phyloP scores from a whole-genome alignment of 2,797 vertebrate genomes.

The Halcyon leucocephala region DNA sequence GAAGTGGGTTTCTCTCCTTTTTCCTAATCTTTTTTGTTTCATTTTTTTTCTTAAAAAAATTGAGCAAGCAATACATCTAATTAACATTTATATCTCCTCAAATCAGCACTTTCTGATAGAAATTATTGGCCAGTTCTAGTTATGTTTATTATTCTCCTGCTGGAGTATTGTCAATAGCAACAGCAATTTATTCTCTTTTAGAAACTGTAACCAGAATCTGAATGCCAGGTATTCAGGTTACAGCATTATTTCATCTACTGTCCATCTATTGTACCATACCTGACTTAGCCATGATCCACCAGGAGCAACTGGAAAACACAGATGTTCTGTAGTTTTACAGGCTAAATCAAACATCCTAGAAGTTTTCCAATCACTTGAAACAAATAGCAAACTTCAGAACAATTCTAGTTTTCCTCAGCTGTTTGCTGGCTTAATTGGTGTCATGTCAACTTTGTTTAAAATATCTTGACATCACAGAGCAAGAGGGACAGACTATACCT shows the following conservation, averaged over 20 bases:
- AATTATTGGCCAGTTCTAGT: background rate
- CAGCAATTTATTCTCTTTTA: background rate
- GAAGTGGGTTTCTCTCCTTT: background rate
- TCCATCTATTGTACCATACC: background rate
- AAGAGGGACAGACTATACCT: background rate
- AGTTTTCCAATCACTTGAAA: background rate
- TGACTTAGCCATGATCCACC: background rate
- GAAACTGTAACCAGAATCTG: background rate
- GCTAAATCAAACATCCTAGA: background rate
- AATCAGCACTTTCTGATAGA: background rate
- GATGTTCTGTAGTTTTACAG: background rate
- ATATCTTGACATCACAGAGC: background rate
- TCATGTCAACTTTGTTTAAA: background rate
- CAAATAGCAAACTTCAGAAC: background rate
- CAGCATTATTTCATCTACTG: background rate
- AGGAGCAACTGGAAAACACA: background rate
- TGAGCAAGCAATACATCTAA: background rate
- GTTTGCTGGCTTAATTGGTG: background rate
- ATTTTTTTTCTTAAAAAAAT: background rate
- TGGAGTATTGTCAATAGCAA: background rate
- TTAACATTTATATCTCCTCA: conserved; percentile 2
- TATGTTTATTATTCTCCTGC: background rate
- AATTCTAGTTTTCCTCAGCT: background rate
- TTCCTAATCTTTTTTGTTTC: background rate
- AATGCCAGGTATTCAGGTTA: background rate